phyloP scores from a whole-genome alignment of 1,140 invertebrate genomes.

The Calosoma granatense region DNA sequence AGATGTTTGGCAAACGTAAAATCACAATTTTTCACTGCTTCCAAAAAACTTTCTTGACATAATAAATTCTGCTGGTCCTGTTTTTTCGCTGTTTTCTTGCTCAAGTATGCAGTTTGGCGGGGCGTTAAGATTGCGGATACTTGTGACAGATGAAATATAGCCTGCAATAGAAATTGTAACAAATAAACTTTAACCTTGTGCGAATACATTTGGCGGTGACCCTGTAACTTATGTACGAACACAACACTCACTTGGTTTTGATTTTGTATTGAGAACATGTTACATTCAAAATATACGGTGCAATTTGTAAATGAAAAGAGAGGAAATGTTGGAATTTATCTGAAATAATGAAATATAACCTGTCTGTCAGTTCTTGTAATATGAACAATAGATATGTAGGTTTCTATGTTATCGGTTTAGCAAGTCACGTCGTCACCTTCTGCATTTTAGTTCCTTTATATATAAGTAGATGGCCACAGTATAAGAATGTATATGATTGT shows the following conservation, averaged over 20 bases:
- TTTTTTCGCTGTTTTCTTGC: slow-evolving; percentile 25
- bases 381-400: background rate
- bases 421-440: background rate
- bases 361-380: slow-evolving; percentile 2
- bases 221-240: background rate
- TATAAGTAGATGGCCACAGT: background rate
- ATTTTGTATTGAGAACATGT: slow-evolving; percentile 34
- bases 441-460: background rate
- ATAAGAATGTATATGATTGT: too few species aligned
- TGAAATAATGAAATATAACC: slow-evolving; percentile 1
- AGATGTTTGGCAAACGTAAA: slow-evolving; percentile 27
- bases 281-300: slow-evolving; percentile 2
- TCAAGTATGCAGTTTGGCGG: slow-evolving; percentile 27
- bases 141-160: slow-evolving; percentile 30
- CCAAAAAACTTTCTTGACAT: slow-evolving; percentile 31
- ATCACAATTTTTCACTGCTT: slow-evolving; percentile 29
- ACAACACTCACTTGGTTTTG: slow-evolving; percentile 31
- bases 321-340: background rate
- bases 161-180: slow-evolving; percentile 20
- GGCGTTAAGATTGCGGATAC: slow-evolving; percentile 29
- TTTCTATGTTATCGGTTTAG: background rate
- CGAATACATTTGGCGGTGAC: background rate
- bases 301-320: background rate
- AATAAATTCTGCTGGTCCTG: slow-evolving; percentile 21
- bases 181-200: slow-evolving; percentile 9